Conservation (phyloP, 1,140 invertebrate genomes). For the Drosophila varians region DNA sequence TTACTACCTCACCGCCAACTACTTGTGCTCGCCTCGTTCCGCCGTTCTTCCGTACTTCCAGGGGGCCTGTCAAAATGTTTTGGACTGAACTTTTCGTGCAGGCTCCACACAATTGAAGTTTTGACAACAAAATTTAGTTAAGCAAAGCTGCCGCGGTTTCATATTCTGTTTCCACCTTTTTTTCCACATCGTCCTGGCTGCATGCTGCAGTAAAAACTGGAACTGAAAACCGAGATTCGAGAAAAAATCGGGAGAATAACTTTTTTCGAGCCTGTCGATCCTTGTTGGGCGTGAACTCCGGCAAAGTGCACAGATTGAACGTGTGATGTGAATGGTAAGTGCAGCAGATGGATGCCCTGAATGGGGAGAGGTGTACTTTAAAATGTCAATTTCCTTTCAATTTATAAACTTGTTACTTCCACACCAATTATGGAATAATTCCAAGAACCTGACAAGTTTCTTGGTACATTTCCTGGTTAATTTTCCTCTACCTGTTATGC, state of each 20-base stretch:
- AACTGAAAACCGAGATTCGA: slow-evolving; percentile 19
- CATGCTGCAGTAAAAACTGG: slow-evolving; percentile 3
- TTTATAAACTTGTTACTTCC: background rate
- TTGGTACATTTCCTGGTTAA: slow-evolving; percentile 7
- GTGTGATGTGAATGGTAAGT: slow-evolving; percentile 80
- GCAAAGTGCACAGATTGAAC: slow-evolving; percentile 32
- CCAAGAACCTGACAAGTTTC: background rate
- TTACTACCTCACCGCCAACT: too few relatives aligned
- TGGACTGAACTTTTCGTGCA: slow-evolving; percentile 33
- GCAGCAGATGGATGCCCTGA: slow-evolving; percentile 20
- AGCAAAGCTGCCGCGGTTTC: slow-evolving; percentile 40
- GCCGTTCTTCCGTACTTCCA: slow-evolving; percentile 2
- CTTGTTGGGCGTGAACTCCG: slow-evolving; percentile 28
- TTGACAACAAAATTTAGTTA: slow-evolving; percentile 73
- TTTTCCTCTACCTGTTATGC: slow-evolving; percentile 30
- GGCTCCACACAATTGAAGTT: slow-evolving; percentile 59
- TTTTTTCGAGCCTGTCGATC: slow-evolving; percentile 28
- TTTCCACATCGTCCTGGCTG: background rate
- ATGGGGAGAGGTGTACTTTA: background rate
- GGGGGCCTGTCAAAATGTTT: slow-evolving; percentile 59
- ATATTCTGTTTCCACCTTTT: slow-evolving; percentile 1
- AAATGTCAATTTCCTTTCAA: background rate
- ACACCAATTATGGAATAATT: background rate
- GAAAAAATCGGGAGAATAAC: slow-evolving; percentile 22
- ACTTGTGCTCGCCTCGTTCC: background rate